Conservation (phyloP, 1,140 invertebrate genomes). For the Drosophila equinoxialis region DNA sequence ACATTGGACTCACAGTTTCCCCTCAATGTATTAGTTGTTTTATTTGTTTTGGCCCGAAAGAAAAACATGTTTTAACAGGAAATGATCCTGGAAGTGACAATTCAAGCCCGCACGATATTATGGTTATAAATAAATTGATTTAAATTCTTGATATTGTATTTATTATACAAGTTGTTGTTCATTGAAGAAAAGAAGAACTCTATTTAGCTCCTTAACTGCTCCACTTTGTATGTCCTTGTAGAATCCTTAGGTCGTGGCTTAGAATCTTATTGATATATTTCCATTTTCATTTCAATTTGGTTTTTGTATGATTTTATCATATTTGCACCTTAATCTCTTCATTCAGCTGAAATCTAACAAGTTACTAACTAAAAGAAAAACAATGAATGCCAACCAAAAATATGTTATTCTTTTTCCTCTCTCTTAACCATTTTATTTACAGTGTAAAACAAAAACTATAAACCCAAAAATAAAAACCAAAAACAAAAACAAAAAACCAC, state of each 20-base stretch:
- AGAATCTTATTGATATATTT: not conserved
- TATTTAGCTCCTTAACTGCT: too few species aligned
- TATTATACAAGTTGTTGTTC: not conserved
- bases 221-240: too few species aligned
- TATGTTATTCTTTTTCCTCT: not conserved
- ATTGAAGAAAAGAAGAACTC: not conserved
- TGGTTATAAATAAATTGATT: not conserved
- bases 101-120: not conserved
- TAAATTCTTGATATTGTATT: not conserved
- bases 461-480: constrained; percentile 58
- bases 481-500: constrained; percentile 36
- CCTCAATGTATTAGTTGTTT: not conserved
- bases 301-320: constrained; percentile 1
- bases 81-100: not conserved
- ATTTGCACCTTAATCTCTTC: constrained; percentile 4
- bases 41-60: not conserved
- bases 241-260: not conserved
- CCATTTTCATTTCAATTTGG: not conserved
- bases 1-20: not conserved
- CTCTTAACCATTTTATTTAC: not conserved
- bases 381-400: not conserved
- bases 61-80: not conserved
- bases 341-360: not conserved
- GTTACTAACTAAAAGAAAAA: constrained; percentile 29
- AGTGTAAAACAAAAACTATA: constrained; percentile 3